Conservation (phyloP, 1,140 invertebrate genomes). For the Drosophila serrata region DNA sequence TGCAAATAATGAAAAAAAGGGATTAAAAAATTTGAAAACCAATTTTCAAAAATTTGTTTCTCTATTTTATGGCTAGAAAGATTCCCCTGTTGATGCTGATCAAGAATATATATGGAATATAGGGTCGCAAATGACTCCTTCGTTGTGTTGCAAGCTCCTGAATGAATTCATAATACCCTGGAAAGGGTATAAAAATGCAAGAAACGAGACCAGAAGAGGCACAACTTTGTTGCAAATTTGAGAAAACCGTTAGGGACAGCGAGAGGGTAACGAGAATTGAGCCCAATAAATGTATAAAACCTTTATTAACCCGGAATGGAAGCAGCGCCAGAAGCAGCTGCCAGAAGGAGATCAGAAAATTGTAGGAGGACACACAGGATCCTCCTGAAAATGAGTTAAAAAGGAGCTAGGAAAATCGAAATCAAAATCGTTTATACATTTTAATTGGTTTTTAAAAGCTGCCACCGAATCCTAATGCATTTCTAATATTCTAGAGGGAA, state of each 20-base stretch:
- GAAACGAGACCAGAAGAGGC: conserved; percentile 23
- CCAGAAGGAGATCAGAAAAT: conserved; percentile 21
- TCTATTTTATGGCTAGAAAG: no score
- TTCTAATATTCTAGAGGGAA: conserved; percentile 66
- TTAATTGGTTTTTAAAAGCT: conserved; percentile 67
- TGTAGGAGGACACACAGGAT: neutral
- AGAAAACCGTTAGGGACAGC: conserved; percentile 57
- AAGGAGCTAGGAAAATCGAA: conserved; percentile 16
- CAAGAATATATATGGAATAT: no score
- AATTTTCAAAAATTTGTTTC: no score
- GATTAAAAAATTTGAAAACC: no score
- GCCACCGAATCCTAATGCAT: conserved; percentile 67
- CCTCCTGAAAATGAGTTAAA: neutral
- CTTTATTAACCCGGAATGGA: conserved; percentile 55
- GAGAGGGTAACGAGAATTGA: conserved; percentile 56
- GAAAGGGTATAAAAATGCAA: conserved; percentile 2
- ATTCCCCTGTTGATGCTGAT: no score
- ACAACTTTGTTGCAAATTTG: conserved; percentile 54
- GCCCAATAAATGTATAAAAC: conserved; percentile 70
- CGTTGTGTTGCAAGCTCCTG: no score
- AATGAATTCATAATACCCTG: no score
- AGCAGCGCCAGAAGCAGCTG: conserved; percentile 48
- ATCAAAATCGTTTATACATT: conserved; percentile 28
- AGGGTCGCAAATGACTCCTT: no score
- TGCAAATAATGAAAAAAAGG: no score